Evolutionary conservation across 1,140 invertebrate genomes (phyloP), one percentile per base, ranked within the genome.

Genomic region (Drosophila kanapiae): DNA sequence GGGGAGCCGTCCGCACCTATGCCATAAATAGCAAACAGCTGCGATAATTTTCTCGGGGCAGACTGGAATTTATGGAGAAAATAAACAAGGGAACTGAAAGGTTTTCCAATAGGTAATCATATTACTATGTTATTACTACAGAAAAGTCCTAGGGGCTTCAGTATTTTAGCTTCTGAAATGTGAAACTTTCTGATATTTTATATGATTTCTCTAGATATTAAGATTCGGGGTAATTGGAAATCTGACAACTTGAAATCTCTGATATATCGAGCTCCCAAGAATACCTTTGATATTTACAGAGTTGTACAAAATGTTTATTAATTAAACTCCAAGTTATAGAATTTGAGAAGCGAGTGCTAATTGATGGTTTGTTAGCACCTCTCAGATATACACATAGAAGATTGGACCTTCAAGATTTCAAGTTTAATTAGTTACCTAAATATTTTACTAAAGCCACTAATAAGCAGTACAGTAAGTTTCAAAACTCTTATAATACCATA

Each of bases 21-120:
- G 40, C 85, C 72, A 90, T 90, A 90, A 90, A 88, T 90, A 88
- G 84, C 63, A 43, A 35, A 56, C 56, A 75, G 60, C 63, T 59
- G 75, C 54, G 64, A 58, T 84, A 88, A 77, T 64, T 78, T 70
- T 56, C 63, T 68, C 16, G 14, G 38, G 16, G 65, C 63, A 47
- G 62, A 31, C 48, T 56, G 63, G 48, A 70, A 70, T 70, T 70
- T 68, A 70, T 68, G 40, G 67, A 47, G 67, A 68, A 68, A 70
- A 70, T 56, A 54, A 70, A 68, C 63, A 13, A 8, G n/a, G 47
- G 1, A 40, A 43, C 16, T 23, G 13, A 6, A 65, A 29, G 38
- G 37, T 11, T 65, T 48, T 47, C 29, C 27, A 63, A 33, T 18
- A n/a, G 13, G 18, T 5, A 48, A n/a, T 38, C 10, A 62, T 63